Evolutionary conservation across 2,888 invertebrate genomes (phyloP).

Genomic region (Platerodrilus igneus): DNA sequence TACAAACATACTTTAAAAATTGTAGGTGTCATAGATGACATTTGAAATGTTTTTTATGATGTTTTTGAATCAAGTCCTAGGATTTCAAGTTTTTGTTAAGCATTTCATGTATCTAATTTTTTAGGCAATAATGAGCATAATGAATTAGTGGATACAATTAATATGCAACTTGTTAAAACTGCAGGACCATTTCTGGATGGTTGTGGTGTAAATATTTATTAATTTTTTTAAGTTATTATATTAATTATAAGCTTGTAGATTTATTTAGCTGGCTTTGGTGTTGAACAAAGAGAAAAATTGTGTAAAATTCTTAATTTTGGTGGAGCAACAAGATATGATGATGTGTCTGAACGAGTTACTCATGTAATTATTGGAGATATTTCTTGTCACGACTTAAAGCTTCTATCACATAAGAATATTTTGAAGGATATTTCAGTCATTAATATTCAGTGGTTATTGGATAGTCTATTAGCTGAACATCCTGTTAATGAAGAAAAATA

Average conservation of each 20-base stretch:
- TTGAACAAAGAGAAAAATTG: conserved; percentile 61
- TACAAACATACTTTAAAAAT: no score
- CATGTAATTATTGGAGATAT: conserved; percentile 73
- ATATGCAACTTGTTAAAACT: conserved; percentile 63
- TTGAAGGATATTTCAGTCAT: conserved; percentile 51
- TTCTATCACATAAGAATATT: conserved; percentile 32
- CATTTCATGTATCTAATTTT: no score
- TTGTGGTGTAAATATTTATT: conserved; percentile 62
- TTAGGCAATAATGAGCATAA: conserved; percentile 25
- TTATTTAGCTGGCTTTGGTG: conserved; percentile 64
- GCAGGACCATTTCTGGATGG: conserved; percentile 84
- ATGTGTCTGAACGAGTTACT: conserved; percentile 69
- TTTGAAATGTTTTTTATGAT: no score
- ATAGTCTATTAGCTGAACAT: conserved; percentile 61
- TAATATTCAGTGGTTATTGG: conserved; percentile 68
- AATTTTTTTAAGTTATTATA: conserved; percentile 5
- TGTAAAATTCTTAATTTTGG: conserved; percentile 67
- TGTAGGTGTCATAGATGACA: no score
- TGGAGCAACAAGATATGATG: conserved; percentile 78
- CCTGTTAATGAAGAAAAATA: conserved; percentile 55
- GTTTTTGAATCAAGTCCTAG: no score
- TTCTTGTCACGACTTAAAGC: conserved; percentile 49
- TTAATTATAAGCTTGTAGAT: conserved; percentile 48
- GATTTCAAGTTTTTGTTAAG: no score
- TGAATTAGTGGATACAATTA: conserved; percentile 48